These are phyloP conservation scores for Aspidapion aeneum DNA, from an alignment of 2,888 invertebrate species.

Conservation along the genomic window DNA sequence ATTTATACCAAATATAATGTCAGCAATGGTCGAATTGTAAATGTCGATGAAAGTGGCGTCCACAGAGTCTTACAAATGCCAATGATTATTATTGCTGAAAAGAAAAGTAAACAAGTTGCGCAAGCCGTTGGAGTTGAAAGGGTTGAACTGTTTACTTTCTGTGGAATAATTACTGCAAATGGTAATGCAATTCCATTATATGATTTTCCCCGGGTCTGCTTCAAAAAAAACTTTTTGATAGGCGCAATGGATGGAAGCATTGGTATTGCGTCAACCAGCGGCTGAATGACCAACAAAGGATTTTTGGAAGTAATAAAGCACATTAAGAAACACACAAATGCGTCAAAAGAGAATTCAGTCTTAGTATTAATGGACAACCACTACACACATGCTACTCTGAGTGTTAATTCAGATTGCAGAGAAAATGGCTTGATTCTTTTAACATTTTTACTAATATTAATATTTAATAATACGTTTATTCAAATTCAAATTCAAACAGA, in stretches of 20 bases:
- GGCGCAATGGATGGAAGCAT: conserved; percentile 16
- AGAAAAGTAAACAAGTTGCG: not conserved
- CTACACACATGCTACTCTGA: not conserved
- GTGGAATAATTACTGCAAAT: conserved; percentile 15
- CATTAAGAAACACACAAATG: conserved; percentile 22
- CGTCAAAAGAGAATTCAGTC: not conserved
- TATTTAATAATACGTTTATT: too few relatives aligned
- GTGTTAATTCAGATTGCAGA: not conserved
- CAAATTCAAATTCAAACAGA: too few relatives aligned
- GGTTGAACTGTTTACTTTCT: conserved; percentile 12
- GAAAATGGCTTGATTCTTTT: too few relatives aligned
- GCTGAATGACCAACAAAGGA: conserved; percentile 18
- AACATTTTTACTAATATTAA: too few relatives aligned
- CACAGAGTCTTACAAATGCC: not conserved
- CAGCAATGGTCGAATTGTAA: not conserved
- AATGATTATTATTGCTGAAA: not conserved
- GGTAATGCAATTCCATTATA: conserved; percentile 14
- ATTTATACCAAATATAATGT: not conserved
- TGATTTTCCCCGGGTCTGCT: conserved; percentile 15
- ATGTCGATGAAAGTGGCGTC: conserved; percentile 9
- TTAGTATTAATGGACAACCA: conserved; percentile 5
- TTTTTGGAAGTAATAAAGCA: conserved; percentile 34
- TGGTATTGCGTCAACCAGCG: conserved; percentile 13
- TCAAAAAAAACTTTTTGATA: conserved; percentile 17
- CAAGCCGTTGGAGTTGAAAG: conserved; percentile 6